Conservation (phyloP, 2,797 vertebrate species). For the Loriculus beryllinus region DNA sequence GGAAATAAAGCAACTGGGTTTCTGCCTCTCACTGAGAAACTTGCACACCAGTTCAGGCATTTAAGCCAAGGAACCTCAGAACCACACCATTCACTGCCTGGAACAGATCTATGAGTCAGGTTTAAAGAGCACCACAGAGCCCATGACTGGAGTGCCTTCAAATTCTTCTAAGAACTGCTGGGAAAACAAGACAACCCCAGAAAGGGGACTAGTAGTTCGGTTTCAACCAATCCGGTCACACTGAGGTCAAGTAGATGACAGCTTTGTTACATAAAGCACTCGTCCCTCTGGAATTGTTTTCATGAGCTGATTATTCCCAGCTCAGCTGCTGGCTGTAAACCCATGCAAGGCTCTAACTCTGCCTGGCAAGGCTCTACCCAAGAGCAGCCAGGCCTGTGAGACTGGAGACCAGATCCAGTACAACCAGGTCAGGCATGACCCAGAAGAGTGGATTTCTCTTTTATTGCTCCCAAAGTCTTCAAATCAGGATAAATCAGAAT, state of each 20-base stretch:
- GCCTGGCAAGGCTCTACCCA: background rate
- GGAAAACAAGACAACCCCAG: background rate
- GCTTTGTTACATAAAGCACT: conserved; percentile 1
- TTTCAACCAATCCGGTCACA: background rate
- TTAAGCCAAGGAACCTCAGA: background rate
- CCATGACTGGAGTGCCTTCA: background rate
- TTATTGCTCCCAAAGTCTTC: background rate
- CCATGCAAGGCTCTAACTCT: background rate
- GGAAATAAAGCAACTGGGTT: conserved; percentile 36
- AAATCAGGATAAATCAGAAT: background rate
- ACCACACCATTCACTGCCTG: background rate
- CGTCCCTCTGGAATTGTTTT: background rate
- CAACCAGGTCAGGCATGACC: background rate
- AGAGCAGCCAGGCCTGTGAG: background rate
- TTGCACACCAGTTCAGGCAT: background rate
- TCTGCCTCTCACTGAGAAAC: background rate
- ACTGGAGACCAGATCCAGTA: background rate
- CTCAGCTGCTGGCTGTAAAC: background rate
- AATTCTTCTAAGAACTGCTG: background rate
- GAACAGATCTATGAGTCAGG: background rate
- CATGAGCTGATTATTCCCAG: background rate
- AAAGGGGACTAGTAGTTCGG: background rate
- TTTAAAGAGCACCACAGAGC: background rate
- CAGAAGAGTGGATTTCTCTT: background rate
- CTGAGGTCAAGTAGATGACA: conserved; percentile 15